These are phyloP conservation scores for Rhorus exstirpatorius DNA, from an alignment of 2,888 invertebrate genomes.

Conservation along the genomic window DNA sequence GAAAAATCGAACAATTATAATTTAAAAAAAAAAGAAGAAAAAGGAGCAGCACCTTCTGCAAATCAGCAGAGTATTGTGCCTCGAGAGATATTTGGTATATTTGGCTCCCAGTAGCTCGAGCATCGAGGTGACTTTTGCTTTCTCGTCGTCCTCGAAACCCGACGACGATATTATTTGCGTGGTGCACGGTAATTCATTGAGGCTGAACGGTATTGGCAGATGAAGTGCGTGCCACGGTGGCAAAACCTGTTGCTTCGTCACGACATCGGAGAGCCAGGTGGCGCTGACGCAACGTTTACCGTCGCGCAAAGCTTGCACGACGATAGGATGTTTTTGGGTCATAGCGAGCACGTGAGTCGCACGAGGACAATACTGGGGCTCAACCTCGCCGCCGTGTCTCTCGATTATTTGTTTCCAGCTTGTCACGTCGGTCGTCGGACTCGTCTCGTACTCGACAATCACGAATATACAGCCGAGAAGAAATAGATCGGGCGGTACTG, in stretches of 20 bases:
- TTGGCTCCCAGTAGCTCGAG: conserved; percentile 95
- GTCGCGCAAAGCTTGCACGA: conserved; percentile 93
- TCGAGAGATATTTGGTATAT: conserved; percentile 92
- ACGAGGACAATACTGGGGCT: conserved; percentile 93
- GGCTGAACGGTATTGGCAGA: conserved; percentile 92
- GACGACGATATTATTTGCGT: conserved; percentile 94
- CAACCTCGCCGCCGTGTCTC: conserved; percentile 95
- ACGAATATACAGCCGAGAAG: conserved; percentile 97
- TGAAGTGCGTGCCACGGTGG: conserved; percentile 98
- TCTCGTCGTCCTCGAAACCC: conserved; percentile 96
- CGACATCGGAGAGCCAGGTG: conserved; percentile 96
- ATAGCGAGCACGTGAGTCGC: conserved; percentile 97
- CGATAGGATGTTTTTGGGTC: conserved; percentile 95
- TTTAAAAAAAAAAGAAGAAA: conserved; percentile 4
- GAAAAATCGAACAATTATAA: neutral
- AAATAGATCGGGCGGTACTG: conserved; percentile 94
- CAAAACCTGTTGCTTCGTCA: conserved; percentile 93
- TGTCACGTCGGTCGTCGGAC: conserved; percentile 88
- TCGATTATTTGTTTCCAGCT: conserved; percentile 91
- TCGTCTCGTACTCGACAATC: conserved; percentile 93
- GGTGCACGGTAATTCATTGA: conserved; percentile 90
- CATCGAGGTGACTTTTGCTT: conserved; percentile 93
- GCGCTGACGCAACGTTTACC: conserved; percentile 92
- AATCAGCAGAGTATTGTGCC: conserved; percentile 92
- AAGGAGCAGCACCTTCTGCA: conserved; percentile 87